A percentile compares a stretch with the other conserved stretches of the same genome.
phyloP scores from a whole-genome alignment of 2,888 invertebrate species.

The Euclidia mi region DNA sequence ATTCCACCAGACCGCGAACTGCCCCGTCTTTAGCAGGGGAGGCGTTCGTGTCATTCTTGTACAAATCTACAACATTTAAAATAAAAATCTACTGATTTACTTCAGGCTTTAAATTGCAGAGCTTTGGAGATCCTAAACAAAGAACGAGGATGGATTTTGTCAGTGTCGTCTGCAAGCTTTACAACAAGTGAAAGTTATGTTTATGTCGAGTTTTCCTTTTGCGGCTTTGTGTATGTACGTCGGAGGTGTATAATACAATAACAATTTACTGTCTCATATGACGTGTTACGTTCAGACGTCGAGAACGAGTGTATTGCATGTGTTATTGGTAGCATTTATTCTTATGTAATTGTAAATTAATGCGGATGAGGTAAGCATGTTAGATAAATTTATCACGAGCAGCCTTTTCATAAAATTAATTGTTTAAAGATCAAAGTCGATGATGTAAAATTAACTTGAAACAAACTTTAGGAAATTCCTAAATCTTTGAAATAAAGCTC shows the following conservation, averaged over 20 bases:
- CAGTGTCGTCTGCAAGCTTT: constrained; percentile 37
- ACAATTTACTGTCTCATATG: too few species aligned
- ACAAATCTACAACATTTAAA: constrained; percentile 60
- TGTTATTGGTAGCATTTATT: background rate
- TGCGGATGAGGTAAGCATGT: constrained; percentile 19
- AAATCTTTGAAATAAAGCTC: constrained; percentile 51
- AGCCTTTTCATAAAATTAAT: constrained; percentile 46
- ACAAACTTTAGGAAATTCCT: constrained; percentile 47
- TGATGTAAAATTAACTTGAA: constrained; percentile 48
- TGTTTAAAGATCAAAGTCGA: constrained; percentile 55
- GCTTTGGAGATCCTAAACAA: constrained; percentile 43
- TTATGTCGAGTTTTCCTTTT: constrained; percentile 20
- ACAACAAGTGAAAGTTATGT: constrained; percentile 29
- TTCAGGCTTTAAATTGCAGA: constrained; percentile 43
- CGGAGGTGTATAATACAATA: too few species aligned
- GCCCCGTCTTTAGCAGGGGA: constrained; percentile 51
- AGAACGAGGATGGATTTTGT: constrained; percentile 43
- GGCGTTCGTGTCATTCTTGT: constrained; percentile 52
- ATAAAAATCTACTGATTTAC: constrained; percentile 55
- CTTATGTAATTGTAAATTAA: constrained; percentile 11
- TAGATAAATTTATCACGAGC: constrained; percentile 25
- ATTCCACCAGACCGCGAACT: constrained; percentile 60
- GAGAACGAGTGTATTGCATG: background rate
- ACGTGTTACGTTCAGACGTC: too few species aligned
- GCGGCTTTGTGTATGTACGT: background rate